Conservation (phyloP, 1,140 invertebrate genomes). For the Trypoxylus dichotomus region DNA sequence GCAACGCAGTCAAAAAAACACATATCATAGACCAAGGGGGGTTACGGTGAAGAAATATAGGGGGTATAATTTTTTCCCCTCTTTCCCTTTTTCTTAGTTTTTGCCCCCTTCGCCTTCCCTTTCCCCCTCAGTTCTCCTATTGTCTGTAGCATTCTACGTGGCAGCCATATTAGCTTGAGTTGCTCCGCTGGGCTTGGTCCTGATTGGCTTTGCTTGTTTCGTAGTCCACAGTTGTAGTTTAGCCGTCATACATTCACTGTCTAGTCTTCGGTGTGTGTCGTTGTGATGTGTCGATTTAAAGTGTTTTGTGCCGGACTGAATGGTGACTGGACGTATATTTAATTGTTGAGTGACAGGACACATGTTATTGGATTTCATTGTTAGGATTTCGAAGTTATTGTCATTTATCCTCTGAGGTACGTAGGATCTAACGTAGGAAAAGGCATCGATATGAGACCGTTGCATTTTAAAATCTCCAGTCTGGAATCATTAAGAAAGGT, state of each 20-base stretch:
- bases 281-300: conserved; percentile 40
- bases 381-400: conserved; percentile 32
- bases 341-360: conserved; percentile 34
- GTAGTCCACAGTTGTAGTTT: conserved; percentile 46
- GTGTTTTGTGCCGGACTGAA: conserved; percentile 38
- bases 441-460: background rate
- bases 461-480: conserved; percentile 7
- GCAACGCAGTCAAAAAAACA: conserved; percentile 26
- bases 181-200: conserved; percentile 51
- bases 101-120: conserved; percentile 43
- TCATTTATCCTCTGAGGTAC: conserved; percentile 15
- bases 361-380: conserved; percentile 36
- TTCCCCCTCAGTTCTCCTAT: conserved; percentile 50
- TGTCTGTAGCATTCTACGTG: conserved; percentile 47
- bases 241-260: conserved; percentile 44
- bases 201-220: conserved; percentile 54
- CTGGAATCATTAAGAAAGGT: conserved; percentile 41
- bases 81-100: conserved; percentile 38
- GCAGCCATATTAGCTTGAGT: conserved; percentile 55
- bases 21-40: conserved; percentile 34
- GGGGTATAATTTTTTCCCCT: conserved; percentile 28
- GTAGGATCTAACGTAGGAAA: background rate
- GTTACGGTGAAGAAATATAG: conserved; percentile 30
- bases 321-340: conserved; percentile 36
- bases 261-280: conserved; percentile 37